Evolutionary conservation across 2,888 invertebrate genomes (phyloP).

Genomic region (Apamea sordens): DNA sequence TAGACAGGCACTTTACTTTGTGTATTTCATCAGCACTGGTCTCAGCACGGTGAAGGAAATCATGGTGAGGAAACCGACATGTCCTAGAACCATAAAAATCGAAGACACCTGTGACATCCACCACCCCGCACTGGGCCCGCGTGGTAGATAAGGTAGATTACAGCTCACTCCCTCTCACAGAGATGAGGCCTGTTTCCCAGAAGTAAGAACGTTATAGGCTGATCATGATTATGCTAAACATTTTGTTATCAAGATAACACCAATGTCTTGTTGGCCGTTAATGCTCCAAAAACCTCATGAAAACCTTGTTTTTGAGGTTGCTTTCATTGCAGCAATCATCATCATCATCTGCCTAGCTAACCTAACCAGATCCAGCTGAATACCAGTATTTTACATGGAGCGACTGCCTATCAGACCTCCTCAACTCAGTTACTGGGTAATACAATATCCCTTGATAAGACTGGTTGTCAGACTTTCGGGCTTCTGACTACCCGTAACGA

Average conservation of each 20-base stretch:
- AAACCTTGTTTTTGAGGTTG: conserved; percentile 5
- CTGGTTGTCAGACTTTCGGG: too few relatives aligned
- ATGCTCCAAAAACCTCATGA: conserved; percentile 4
- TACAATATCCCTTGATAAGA: too few relatives aligned
- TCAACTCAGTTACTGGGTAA: too few relatives aligned
- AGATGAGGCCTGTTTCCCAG: neutral
- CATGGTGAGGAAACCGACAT: neutral
- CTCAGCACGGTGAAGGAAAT: neutral
- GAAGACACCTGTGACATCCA: neutral
- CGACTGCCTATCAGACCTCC: too few relatives aligned
- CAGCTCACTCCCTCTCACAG: neutral
- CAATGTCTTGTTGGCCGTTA: neutral
- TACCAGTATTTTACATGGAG: too few relatives aligned
- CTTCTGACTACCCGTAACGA: too few relatives aligned
- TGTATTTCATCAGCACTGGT: neutral
- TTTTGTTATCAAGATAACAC: conserved; percentile 5
- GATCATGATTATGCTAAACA: neutral
- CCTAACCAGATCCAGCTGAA: too few relatives aligned
- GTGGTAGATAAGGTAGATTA: neutral
- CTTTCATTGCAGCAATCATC: neutral
- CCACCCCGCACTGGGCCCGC: neutral
- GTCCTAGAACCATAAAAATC: neutral
- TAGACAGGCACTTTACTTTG: neutral
- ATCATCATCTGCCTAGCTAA: too few relatives aligned
- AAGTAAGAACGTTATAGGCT: neutral